Evolutionary conservation across 1,140 invertebrate genomes (phyloP).

Genomic region (Camponotus floridanus): DNA sequence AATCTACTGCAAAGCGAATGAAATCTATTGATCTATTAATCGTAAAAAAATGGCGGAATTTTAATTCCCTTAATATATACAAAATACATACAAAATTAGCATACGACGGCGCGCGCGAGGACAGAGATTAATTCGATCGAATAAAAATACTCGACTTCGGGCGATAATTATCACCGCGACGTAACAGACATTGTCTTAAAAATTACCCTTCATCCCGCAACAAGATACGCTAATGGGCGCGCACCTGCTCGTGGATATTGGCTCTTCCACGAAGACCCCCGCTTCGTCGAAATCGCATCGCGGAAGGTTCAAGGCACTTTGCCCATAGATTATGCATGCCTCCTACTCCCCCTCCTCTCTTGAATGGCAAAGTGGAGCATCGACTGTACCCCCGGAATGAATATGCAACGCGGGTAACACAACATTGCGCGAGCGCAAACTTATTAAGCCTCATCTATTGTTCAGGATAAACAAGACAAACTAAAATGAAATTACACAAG

Average conservation of each 20-base stretch:
- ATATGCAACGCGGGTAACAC: conserved; percentile 73
- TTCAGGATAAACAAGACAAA: conserved; percentile 17
- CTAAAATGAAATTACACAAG: conserved; percentile 22
- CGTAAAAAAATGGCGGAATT: conserved; percentile 11
- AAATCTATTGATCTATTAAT: not conserved
- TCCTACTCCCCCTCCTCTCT: conserved; percentile 69
- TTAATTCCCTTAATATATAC: conserved; percentile 41
- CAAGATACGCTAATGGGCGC: conserved; percentile 59
- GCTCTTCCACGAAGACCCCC: conserved; percentile 55
- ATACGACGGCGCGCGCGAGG: not conserved
- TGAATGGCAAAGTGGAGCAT: conserved; percentile 75
- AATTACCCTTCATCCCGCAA: conserved; percentile 53
- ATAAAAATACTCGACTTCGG: conserved; percentile 38
- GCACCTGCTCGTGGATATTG: conserved; percentile 61
- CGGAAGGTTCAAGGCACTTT: conserved; percentile 67
- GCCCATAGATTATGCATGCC: conserved; percentile 76
- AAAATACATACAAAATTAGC: conserved; percentile 20
- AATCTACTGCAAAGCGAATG: not conserved
- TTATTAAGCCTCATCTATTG: conserved; percentile 48
- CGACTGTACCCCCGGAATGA: conserved; percentile 70
- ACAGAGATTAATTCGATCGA: conserved; percentile 47
- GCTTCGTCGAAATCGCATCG: conserved; percentile 69
- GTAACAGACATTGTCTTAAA: conserved; percentile 56
- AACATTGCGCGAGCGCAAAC: conserved; percentile 55
- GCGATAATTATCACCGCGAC: conserved; percentile 42